Conservation (phyloP, 1,140 invertebrate genomes). For the Nasonia giraulti region DNA sequence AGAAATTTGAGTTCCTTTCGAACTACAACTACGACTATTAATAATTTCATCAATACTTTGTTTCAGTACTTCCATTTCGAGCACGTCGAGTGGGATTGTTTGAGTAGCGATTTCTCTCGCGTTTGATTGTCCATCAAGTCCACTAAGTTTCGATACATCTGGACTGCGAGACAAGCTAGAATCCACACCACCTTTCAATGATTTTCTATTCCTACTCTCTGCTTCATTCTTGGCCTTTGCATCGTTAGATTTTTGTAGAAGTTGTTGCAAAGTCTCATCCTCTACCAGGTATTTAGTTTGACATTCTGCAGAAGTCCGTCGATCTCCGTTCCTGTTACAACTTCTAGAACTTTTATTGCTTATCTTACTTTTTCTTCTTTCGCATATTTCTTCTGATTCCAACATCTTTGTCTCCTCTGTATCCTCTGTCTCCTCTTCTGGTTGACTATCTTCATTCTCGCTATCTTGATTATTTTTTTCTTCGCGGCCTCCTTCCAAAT, state of each 20-base stretch:
- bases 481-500: constrained; percentile 72
- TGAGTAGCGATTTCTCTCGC: constrained; percentile 78
- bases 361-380: constrained; percentile 65
- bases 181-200: constrained; percentile 62
- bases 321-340: constrained; percentile 58
- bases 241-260: constrained; percentile 67
- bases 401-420: constrained; percentile 70
- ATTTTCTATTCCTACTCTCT: constrained; percentile 65
- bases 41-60: constrained; percentile 72
- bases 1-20: constrained; percentile 70
- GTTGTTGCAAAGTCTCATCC: constrained; percentile 71
- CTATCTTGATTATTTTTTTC: constrained; percentile 64
- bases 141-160: constrained; percentile 71
- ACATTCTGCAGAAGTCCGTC: constrained; percentile 58
- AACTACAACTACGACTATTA: constrained; percentile 66
- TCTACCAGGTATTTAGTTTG: constrained; percentile 67
- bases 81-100: constrained; percentile 71
- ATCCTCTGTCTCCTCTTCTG: constrained; percentile 71
- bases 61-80: constrained; percentile 72
- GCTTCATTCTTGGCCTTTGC: constrained; percentile 72
- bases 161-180: constrained; percentile 66
- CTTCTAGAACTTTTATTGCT: constrained; percentile 64
- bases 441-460: constrained; percentile 73
- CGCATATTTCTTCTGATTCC: constrained; percentile 55
- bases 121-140: constrained; percentile 76